Base-by-base conservation (phyloP, 2,888 invertebrate genomes). In the Drosophila mayaguana region DNA sequence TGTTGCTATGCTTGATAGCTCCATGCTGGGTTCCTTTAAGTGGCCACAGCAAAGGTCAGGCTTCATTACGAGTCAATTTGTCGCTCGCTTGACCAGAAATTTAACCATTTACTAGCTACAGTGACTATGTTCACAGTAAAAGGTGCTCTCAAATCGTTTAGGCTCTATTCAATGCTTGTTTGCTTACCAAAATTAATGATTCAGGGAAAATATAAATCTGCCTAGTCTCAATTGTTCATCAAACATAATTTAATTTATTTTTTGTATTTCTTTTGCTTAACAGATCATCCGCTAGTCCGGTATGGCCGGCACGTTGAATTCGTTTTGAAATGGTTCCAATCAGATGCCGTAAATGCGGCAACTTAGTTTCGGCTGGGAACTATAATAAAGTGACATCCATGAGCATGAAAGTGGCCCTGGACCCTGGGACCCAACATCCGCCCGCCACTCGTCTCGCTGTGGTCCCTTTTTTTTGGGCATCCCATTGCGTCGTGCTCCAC, bases 301-400 rank as follows among this genome's bases (percentile, higher is more conserved):
- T 32, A 22, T 20, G 4, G n/a, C 16, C 38, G 6, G 20, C 2
- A 4, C 11, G 14, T 11, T 9, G 20, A 38, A 36, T 28, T 57
- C 36, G 40, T 32, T 80, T 80, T 69, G 80, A 77, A 77, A 65
- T 69, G 64, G 59, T 70, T 69, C 42, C 59, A 69, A 65, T 75
- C 38, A 63, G 45, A 55, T 42, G 63, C 45, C 77, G 53, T 46
- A 64, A 76, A 57, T 72, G 60, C 55, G 61, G 68, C 60, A 76
- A 72, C 78, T 72, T 69, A 72, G 63, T 68, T 77, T 75, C 63
- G 68, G 32, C 65, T 75, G 28, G 40, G 67, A 65, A 79, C 79
- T 75, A 74, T 71, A 82, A 79, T 71, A 71, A 75, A 82, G 71
- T 75, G 71, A 20, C 74, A 75, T 46, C 72, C 54, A 68, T 75